Conservation (phyloP, 2,113 vertebrate genomes). For the Dendrocopos noguchii region DNA sequence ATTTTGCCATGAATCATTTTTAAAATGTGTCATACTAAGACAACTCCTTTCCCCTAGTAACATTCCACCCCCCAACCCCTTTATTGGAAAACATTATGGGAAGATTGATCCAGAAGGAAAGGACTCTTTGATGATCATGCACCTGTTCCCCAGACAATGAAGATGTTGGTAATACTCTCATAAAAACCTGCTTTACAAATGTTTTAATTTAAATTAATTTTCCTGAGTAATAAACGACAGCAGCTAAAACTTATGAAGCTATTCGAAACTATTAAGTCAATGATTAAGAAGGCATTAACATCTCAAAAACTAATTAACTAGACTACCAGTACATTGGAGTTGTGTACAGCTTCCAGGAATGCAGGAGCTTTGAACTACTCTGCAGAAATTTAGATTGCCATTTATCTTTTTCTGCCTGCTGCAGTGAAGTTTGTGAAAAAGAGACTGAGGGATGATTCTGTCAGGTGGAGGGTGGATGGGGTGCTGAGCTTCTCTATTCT, state of each 20-base stretch:
- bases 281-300: conserved; percentile 74
- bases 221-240: conserved; percentile 77
- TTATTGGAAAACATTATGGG: conserved; percentile 64
- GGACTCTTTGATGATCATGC: conserved; percentile 72
- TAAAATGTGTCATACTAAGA: conserved; percentile 46
- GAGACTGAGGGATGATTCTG: background rate
- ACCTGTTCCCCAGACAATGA: conserved; percentile 72
- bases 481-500: background rate
- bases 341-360: conserved; percentile 74
- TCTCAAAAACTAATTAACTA: conserved; percentile 76
- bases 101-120: conserved; percentile 71
- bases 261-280: conserved; percentile 75
- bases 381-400: conserved; percentile 56
- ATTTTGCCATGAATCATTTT: conserved; percentile 69
- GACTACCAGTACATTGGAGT: conserved; percentile 61
- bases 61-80: conserved; percentile 9
- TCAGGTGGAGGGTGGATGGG: background rate
- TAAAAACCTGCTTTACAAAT: conserved; percentile 77
- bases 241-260: conserved; percentile 76
- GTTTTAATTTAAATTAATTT: conserved; percentile 82
- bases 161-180: conserved; percentile 73
- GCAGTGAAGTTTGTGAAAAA: background rate
- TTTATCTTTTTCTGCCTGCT: conserved; percentile 51
- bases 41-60: conserved; percentile 47
- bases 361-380: conserved; percentile 57